Base-by-base conservation (phyloP, 2,888 invertebrate species). In the Acleris cristana region DNA sequence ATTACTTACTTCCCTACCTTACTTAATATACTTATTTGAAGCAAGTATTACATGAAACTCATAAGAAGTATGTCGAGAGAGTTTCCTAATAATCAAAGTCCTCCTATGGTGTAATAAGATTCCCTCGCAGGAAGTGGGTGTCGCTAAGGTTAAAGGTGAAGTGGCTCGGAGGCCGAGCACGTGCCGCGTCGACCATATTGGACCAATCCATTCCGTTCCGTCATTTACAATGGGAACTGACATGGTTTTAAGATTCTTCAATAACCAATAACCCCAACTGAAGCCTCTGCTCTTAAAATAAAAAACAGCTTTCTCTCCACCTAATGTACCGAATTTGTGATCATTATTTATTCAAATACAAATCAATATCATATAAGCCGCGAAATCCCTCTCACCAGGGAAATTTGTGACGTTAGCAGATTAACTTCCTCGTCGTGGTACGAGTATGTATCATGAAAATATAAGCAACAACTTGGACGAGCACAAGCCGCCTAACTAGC, bases 201-300 rank as follows among this genome's bases (percentile, higher is more conserved):
- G 71, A 69, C 60, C 69, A 65, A 76, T 78, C 73, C 72, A 74
- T 74, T 78, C 75, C 72, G 34, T 57, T 65, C 61, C 69, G 70
- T 72, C 57, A 65, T 55, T 64, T 61, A 60, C 69, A 64, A 76
- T 73, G 71, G 66, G 21, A 54, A 56, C 64, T 64, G 72, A 71
- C 66, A 64, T 49, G 64, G 71, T 70, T 60, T 54, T 61, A 57
- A 44, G 62, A 53, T 45, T 53, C 60, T 55, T 60, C 54, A 60
- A 55, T 49, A 55, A 66, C 56, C 44, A 5, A 45, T 10, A 4
- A 45, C 52, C n/a, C 23, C 49, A 7, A 40, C 19, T 40, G 19
- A 44, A 26, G 19, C 1, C 34, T 19, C 40, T 30, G 23, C 16
- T 55, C 34, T 65, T 23, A 54, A 60, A 55, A 44, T 23, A 30